Evolutionary conservation across 2,888 invertebrate genomes (phyloP), one percentile per base, ranked within the genome.

Genomic region (Laspeyria flexula): DNA sequence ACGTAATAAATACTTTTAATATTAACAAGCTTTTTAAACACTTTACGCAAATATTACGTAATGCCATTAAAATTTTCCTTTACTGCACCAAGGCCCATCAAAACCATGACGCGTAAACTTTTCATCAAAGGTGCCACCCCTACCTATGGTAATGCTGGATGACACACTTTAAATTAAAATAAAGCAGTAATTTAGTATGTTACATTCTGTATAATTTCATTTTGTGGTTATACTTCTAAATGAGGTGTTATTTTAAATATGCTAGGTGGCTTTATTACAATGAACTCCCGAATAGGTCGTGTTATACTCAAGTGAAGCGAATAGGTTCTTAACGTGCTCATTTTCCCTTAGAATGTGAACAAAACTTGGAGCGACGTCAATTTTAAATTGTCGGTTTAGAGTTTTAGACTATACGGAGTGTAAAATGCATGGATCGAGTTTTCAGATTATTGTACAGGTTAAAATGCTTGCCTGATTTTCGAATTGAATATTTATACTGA

Each of bases 121-220:
- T 25, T 44, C 15, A 58, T 35, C 2, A 27, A n/a, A 13, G 9
- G 51, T 40, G 39, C 11, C 55, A 58, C 0, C 63, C 63, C 55
- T 62, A 11, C 0, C 23, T 43, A 23, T 23, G 11, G 13, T 40
- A 55, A 49, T 47, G 25, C 33, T 35, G 53, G 44, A 34, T 55
- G 65, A 42, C 65, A 55, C 48, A 43, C 37, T 59, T 51, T 35
- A 56, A 56, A 66, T 62, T 62, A 53, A 59, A 62, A 62, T 55
- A 53, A 53, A 55, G 12, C 50, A 31, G 43, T 47, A 52, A 54
- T 41, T 25, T 42, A 38, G 42, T 25, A 50, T 29, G 37, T 60
- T 16, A 45, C 49, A 38, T 29, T 13, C 34, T 52, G 29, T 44
- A 49, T 46, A 53, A 60, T 55, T 55, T 55, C 10, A 62, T 52